phyloP scores from a whole-genome alignment of 2,113 vertebrate genomes.

The Corvus moneduloides region DNA sequence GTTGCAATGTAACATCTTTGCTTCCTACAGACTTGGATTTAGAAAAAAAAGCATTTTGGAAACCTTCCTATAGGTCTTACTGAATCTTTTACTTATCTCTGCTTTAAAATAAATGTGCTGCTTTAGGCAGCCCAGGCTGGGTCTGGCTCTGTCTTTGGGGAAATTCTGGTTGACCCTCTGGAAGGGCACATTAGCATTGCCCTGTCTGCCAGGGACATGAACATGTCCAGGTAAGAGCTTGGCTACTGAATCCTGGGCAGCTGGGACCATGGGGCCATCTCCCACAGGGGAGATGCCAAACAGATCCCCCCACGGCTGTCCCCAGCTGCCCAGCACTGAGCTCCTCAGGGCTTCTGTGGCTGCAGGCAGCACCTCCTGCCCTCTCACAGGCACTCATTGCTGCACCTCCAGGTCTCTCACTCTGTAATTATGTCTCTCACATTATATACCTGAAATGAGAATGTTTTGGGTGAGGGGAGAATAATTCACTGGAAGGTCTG shows the following conservation, averaged over 20 bases:
- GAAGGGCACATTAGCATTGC: neutral
- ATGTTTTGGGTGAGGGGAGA: neutral
- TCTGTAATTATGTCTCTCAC: neutral
- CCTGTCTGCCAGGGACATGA: neutral
- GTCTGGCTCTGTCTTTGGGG: neutral
- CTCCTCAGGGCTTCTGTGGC: neutral
- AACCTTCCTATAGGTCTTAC: neutral
- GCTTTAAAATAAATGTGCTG: neutral
- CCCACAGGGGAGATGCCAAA: neutral
- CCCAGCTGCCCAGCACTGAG: accelerated
- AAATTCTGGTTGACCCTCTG: neutral
- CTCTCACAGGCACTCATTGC: neutral
- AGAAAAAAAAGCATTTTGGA: neutral
- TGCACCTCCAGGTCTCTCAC: accelerated
- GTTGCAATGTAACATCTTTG: neutral
- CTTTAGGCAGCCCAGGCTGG: neutral
- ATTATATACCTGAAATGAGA: neutral
- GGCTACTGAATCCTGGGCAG: neutral
- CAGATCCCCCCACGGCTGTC: accelerated
- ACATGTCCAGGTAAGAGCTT: neutral
- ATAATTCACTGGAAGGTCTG: neutral
- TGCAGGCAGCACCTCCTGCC: neutral
- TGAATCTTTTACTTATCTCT: neutral
- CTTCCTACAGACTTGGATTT: neutral
- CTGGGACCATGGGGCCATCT: neutral